Conservation (phyloP, 2,797 vertebrate species). For the Pipistrellus pygmaeus region DNA sequence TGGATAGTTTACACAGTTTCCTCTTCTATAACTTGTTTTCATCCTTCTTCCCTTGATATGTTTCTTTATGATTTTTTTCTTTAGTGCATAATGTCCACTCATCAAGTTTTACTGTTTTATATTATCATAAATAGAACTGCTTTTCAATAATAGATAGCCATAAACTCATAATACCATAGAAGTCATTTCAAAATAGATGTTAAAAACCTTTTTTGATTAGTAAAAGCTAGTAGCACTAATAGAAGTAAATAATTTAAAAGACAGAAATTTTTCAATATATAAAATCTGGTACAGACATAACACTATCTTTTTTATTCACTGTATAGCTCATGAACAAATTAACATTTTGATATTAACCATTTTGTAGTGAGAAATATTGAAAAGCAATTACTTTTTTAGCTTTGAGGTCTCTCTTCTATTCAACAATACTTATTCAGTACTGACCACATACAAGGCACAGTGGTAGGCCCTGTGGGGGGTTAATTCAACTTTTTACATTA, state of each 20-base stretch:
- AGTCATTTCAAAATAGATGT: not conserved
- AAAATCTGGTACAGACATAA: not conserved
- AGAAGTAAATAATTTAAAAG: not conserved
- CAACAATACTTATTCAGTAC: not conserved
- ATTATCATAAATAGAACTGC: not conserved
- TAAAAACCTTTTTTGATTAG: not conserved
- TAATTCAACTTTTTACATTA: constrained; percentile 62
- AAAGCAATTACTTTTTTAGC: not conserved
- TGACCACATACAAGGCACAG: not conserved
- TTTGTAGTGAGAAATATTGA: constrained; percentile 22
- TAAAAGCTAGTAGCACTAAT: not conserved
- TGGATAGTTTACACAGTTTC: not conserved
- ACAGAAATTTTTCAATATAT: not conserved
- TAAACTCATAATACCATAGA: not conserved
- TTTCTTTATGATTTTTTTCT: not conserved
- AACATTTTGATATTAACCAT: not conserved
- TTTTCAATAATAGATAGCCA: not conserved
- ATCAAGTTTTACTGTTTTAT: constrained; percentile 12
- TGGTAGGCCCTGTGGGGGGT: not conserved
- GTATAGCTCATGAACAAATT: not conserved
- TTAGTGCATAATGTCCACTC: not conserved
- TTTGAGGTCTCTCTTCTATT: constrained; percentile 4
- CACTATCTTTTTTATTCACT: not conserved
- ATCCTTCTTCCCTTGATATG: not conserved
- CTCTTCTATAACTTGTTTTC: not conserved